These are phyloP conservation scores for Oscheius sp. DNA, from an alignment of 1,140 invertebrate species.

Conservation along the genomic window DNA sequence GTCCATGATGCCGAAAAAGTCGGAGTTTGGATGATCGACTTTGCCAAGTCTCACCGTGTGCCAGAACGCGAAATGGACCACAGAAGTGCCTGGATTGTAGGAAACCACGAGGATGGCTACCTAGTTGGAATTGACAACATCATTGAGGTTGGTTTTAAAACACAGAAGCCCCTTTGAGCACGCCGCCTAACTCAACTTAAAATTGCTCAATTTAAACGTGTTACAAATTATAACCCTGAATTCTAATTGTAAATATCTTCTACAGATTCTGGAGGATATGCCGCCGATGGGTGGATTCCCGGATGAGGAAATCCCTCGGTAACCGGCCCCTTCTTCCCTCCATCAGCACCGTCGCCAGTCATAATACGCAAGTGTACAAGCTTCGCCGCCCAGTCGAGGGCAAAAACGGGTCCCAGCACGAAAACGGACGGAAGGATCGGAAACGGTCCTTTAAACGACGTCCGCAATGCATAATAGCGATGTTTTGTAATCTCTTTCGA, in stretches of 20 bases:
- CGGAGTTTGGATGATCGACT: constrained; percentile 95
- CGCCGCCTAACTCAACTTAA: no score
- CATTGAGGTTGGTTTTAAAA: constrained; percentile 76
- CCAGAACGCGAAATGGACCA: constrained; percentile 77
- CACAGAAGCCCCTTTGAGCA: no score
- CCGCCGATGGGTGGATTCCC: background rate
- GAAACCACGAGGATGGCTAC: constrained; percentile 98
- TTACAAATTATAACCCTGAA: no score
- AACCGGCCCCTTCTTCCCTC: background rate
- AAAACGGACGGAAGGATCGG: background rate
- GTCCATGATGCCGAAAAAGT: constrained; percentile 84
- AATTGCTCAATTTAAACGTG: no score
- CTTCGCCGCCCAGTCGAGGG: background rate
- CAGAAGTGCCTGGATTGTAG: constrained; percentile 80
- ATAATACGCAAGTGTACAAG: background rate
- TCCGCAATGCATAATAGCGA: no score
- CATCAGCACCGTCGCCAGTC: background rate
- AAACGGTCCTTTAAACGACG: no score
- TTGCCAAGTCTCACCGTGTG: constrained; percentile 86
- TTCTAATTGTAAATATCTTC: background rate
- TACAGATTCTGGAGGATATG: background rate
- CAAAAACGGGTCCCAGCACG: background rate
- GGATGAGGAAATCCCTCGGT: background rate
- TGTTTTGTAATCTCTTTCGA: no score
- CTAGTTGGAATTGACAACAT: constrained; percentile 89